Conservation (phyloP, 2,888 invertebrate genomes). For the Lasioglossum marginatum region DNA sequence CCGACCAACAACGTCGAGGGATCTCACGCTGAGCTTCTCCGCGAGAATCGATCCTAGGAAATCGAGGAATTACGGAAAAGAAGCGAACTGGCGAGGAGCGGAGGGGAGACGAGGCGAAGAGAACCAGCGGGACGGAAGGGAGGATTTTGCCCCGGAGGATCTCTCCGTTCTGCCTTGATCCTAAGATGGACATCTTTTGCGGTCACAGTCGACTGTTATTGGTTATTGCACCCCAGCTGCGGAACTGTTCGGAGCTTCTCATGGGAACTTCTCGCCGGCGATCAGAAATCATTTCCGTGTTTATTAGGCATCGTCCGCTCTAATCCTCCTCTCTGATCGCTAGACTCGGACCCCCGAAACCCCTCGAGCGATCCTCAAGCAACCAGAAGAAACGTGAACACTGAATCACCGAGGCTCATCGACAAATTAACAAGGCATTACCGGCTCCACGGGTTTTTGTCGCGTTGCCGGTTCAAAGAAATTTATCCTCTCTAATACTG, state of each 20-base stretch:
- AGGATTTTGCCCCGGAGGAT: slow-evolving; percentile 44
- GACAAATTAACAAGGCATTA: slow-evolving; percentile 1
- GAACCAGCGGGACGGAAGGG: slow-evolving; percentile 26
- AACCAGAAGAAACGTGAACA: background rate
- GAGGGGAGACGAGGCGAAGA: background rate
- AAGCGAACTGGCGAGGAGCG: slow-evolving; percentile 6
- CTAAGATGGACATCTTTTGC: slow-evolving; percentile 68
- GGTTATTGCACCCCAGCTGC: slow-evolving; percentile 67
- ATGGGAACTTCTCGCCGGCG: slow-evolving; percentile 69
- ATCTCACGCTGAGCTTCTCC: slow-evolving; percentile 74
- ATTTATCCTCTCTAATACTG: background rate
- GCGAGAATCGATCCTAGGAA: slow-evolving; percentile 62
- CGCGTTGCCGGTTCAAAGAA: background rate
- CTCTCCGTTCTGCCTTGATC: slow-evolving; percentile 40
- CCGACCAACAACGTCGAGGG: slow-evolving; percentile 46
- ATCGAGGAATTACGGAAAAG: slow-evolving; percentile 55
- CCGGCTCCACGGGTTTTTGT: background rate
- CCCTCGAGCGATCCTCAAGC: background rate
- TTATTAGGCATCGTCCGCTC: slow-evolving; percentile 54
- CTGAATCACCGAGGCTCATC: slow-evolving; percentile 19
- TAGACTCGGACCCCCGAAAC: background rate
- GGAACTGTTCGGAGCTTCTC: slow-evolving; percentile 56
- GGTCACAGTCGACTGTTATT: slow-evolving; percentile 76
- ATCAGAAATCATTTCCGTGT: slow-evolving; percentile 69
- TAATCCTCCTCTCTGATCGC: slow-evolving; percentile 17